phyloP scores from a whole-genome alignment of 2,797 vertebrate species.

The Vultur gryphus region DNA sequence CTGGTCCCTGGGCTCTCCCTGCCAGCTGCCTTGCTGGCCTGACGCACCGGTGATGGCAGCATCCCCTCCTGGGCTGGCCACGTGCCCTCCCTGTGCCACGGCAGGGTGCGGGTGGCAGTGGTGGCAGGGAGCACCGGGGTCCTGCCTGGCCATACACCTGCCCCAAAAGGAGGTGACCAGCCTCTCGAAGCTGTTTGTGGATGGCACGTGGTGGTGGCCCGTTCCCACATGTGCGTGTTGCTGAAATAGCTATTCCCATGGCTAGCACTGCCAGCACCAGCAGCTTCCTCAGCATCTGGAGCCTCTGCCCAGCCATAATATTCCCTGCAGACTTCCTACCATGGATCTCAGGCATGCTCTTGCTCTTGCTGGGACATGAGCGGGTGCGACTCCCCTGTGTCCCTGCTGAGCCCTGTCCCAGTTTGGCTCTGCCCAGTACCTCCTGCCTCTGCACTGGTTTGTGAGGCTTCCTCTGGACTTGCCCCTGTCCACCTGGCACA shows the following conservation, averaged over 20 bases:
- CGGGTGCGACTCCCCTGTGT: not conserved
- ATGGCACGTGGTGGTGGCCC: rapidly evolving
- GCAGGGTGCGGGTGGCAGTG: not conserved
- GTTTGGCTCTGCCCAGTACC: not conserved
- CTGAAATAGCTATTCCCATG: not conserved
- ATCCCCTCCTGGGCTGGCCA: not conserved
- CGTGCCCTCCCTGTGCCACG: not conserved
- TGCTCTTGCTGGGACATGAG: not conserved
- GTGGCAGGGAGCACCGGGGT: rapidly evolving
- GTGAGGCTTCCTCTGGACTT: not conserved
- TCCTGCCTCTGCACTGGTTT: not conserved
- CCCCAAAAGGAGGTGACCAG: not conserved
- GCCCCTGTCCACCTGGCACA: not conserved
- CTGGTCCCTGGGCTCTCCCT: not conserved
- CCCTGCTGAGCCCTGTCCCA: not conserved
- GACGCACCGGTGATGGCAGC: rapidly evolving
- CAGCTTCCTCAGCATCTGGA: not conserved
- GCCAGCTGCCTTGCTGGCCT: not conserved
- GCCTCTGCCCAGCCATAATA: not conserved
- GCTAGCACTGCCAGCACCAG: rapidly evolving
- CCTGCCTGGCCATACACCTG: not conserved
- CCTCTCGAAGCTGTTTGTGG: not conserved
- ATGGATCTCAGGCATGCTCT: not conserved
- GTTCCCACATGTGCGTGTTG: rapidly evolving
- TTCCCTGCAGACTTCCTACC: not conserved